Evolutionary conservation across 2,797 vertebrate genomes (phyloP).

Genomic region (Tinamus major): DNA sequence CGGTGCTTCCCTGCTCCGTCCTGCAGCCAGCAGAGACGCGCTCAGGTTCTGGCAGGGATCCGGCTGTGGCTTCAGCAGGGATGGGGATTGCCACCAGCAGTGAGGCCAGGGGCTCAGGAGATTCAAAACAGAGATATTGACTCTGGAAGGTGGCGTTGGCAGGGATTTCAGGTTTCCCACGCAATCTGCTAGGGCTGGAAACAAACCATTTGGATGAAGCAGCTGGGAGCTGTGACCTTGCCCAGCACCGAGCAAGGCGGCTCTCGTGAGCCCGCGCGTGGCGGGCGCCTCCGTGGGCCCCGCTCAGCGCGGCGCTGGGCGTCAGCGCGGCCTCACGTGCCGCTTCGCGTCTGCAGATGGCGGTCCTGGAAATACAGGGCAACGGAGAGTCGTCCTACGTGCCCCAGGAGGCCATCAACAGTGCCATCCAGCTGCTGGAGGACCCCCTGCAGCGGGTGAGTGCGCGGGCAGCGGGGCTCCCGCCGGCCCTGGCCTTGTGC

Average conservation of each 20-base stretch:
- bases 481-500: accelerated
- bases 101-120: background rate
- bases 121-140: background rate
- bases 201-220: background rate
- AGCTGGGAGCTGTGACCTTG: background rate
- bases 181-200: background rate
- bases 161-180: background rate
- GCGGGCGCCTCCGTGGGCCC: background rate
- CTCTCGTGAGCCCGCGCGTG: accelerated
- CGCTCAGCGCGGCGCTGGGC: background rate
- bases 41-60: background rate
- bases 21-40: background rate
- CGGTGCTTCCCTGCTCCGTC: background rate
- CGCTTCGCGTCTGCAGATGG: conserved; percentile 86
- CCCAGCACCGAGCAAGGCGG: background rate
- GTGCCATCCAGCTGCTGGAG: conserved; percentile 95
- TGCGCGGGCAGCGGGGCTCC: accelerated
- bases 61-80: background rate
- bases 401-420: conserved; percentile 98
- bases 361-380: conserved; percentile 97
- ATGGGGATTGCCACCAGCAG: background rate
- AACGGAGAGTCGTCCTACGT: conserved; percentile 97
- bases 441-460: conserved; percentile 94
- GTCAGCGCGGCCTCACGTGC: background rate
- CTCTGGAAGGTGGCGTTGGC: background rate